Evolutionary conservation across 1,140 invertebrate genomes (phyloP), one percentile per base, ranked within the genome.

Genomic region (Drosophila ogumai): DNA sequence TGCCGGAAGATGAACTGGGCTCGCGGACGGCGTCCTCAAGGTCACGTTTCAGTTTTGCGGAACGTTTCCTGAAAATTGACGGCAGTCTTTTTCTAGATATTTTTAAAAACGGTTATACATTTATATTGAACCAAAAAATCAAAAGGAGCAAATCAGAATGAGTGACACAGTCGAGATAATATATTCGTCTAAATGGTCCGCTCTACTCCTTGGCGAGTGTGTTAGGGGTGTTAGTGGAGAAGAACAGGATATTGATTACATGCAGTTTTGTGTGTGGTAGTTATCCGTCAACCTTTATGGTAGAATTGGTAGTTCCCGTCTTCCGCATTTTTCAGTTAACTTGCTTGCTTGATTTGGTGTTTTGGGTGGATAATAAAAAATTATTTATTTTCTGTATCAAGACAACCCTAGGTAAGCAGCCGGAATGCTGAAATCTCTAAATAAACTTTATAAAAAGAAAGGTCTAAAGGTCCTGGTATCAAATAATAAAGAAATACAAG

Each of bases 21-120:
- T 95, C 95, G 63, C 94, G 93, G 3, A 97, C 97, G 15, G 98
- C 98, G 91, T 99, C 98, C 93, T 98, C 97, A 32, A 99, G 93
- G 82, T 99, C 97, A 93, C 97, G 96, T 92, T 97, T 96, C 91
- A 99, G 94, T 93, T 96, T 96, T 56, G 96, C 96, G 93, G 97
- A 96, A 91, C 96, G 95, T 94, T 97, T 96, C 93, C 97, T 98
- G 93, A 93, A 92, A 85, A 92, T 90, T 87, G 92, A 92, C 91
- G 91, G 90, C 92, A 93, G 91, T 91, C 92, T 92, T 92, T 91
- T 91, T 92, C 84, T 92, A 90, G 86, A 92, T 92, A 78, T 92
- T 79, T 86, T 88, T 75, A 85, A 91, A 91, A 91, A 86, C 79
- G 85, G 81, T 90, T 91, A 90, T 80, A 91, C 76, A 88, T 81